Evolutionary conservation across 2,797 vertebrate genomes (phyloP), one percentile per base, ranked within the genome.

Genomic region (Rhinogobio ventralis): DNA sequence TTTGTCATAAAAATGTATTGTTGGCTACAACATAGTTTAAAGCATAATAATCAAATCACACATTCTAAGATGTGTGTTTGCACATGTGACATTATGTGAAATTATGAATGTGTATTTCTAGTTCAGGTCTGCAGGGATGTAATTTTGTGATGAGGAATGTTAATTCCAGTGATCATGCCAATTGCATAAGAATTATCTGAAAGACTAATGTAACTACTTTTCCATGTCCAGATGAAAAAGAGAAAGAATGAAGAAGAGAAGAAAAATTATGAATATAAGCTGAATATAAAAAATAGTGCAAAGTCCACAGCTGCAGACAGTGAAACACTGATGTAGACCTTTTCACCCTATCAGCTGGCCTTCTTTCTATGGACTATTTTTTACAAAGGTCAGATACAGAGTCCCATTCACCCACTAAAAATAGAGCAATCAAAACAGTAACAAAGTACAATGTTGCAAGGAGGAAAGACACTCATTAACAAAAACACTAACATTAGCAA

Each of bases 121-220:
- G n/a, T 14, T 76, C 33, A 28, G 57, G 75, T 78, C 55, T 62
- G 30, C 20, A 28, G 14, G 15, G 75, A 62, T 62, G 36, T 28
- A 5, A 64, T 46, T 45, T 28, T 74, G 25, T 28, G 25, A 8
- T 30, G 57, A 39, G n/a, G 23, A 74, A 60, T 75, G 30, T 33
- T 25, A 80, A 53, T 69, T 62, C 36, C 5, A 46, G 42, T 28
- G 39, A 83, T 83, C 7, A 53, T 66, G 36, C 45, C 46, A 73
- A 82, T 51, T 17, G 62, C 33, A 53, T 60, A 71, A 67, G 20
- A 49, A 49, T 69, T 0, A 64, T 64, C 15, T 30, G 5, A 78
- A 77, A 62, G 23, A 28, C n/a, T 62, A 28, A 30, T 64, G 25
- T 28, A 28, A 15, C 60, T 28, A 15, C 13, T 64, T 64, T 64